Evolutionary conservation across 1,140 invertebrate species (phyloP), one percentile per base, ranked within the genome.

Genomic region (Pentalonia nigronervosa): DNA sequence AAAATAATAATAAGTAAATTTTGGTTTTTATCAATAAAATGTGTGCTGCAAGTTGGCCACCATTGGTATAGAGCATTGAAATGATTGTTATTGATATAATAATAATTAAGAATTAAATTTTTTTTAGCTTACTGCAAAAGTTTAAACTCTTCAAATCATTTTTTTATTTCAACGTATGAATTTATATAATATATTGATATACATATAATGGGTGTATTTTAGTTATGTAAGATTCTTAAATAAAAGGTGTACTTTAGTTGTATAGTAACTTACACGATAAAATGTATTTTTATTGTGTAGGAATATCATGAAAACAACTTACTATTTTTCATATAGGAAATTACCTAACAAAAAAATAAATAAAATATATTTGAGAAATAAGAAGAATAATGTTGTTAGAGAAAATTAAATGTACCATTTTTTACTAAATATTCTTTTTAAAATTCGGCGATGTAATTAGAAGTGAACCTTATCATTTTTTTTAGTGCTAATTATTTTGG

Each of bases 381-480:
- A 41, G 25, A 47, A 87, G 47, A 48, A n/a, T 47, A 20, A 87
- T 47, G 11, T 25, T 47, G 7, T 17, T n/a, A 47, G 25, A 30
- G 41, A 41, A 84, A 84, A 84, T 45, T 47, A 86, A 86, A 86
- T 86, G 36, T 30, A 86, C 23, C 30, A 25, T 25, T 25, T 86
- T 45, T 17, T 47, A 83, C 17, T 8, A 86, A 25, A 84, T 84
- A 41, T 30, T n/a, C 25, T 87, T 87, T 48, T 87, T 4, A 20
- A n/a, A 45, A 87, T 87, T 48, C 20, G 34, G 4, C 2, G 45
- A 48, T n/a, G 47, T 86, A 87, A 87, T 87, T 87, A 48, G 21
- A 48, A 87, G 30, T 87, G 45, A 48, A 50, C 30, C 48, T 88
- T 88, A 50, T 88, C 86, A n/a, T 50, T 50, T 88, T 88, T 67